Conservation (phyloP, 1,140 invertebrate genomes). For the Heliconius hewitsoni region DNA sequence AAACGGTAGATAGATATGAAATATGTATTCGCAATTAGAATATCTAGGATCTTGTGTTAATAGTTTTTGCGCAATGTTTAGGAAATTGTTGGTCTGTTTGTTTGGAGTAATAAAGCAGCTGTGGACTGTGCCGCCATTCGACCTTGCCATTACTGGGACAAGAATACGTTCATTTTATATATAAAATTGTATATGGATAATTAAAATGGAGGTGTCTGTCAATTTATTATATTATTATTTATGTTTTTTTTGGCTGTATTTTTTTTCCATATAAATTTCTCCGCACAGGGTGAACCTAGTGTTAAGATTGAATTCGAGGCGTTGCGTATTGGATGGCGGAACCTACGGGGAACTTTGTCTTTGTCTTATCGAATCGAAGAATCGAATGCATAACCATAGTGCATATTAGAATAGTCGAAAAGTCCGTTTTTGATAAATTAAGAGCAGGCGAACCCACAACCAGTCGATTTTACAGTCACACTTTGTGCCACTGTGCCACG, state of each 20-base stretch:
- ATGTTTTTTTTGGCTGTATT: not conserved
- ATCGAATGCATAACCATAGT: too few relatives aligned
- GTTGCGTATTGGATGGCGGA: too few relatives aligned
- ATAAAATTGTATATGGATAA: conserved; percentile 27
- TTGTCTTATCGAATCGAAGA: too few relatives aligned
- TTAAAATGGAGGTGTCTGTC: not conserved
- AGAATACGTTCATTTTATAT: conserved; percentile 28
- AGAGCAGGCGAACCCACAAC: too few relatives aligned
- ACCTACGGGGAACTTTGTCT: too few relatives aligned
- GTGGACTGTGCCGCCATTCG: conserved; percentile 11
- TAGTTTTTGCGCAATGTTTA: conserved; percentile 43
- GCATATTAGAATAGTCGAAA: too few relatives aligned
- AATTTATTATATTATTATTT: not conserved
- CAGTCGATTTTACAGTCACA: too few relatives aligned
- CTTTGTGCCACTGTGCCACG: too few relatives aligned
- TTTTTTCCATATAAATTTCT: not conserved
- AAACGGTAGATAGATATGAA: conserved; percentile 44
- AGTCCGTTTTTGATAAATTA: too few relatives aligned
- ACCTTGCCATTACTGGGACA: conserved; percentile 14
- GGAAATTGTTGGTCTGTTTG: conserved; percentile 40
- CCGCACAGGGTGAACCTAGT: too few relatives aligned
- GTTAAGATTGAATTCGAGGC: too few relatives aligned
- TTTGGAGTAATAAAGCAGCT: conserved; percentile 39
- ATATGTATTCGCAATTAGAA: conserved; percentile 48
- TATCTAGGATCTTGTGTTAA: conserved; percentile 48